phyloP scores from a whole-genome alignment of 2,888 invertebrate species.

The Apamea anceps region DNA sequence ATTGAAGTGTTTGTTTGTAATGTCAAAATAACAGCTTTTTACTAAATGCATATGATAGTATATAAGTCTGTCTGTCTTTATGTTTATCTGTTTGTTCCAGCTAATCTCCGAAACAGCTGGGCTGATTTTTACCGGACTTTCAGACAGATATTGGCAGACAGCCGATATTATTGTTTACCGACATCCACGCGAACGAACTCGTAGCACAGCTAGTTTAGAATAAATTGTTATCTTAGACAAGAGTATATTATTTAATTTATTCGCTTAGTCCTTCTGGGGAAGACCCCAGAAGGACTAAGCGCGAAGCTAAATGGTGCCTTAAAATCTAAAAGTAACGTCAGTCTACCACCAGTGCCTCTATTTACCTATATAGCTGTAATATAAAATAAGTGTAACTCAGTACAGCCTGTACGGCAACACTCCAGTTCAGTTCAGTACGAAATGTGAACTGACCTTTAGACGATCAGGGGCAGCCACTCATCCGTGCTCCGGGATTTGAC shows the following conservation, averaged over 20 bases:
- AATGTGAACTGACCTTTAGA: conserved; percentile 40
- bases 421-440: background rate
- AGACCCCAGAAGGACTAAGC: background rate
- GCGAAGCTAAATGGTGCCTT: background rate
- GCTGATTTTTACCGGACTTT: background rate
- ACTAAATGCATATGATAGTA: no score
- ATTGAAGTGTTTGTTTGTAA: no score
- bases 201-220: background rate
- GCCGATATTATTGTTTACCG: no score
- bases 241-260: no score
- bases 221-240: background rate
- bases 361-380: background rate
- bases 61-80: no score
- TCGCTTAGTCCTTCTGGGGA: no score
- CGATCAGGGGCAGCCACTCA: conserved; percentile 26
- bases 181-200: no score
- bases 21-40: no score
- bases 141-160: background rate
- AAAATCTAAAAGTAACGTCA: background rate
- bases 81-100: background rate
- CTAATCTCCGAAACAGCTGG: background rate
- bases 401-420: background rate
- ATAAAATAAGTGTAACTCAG: background rate
- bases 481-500: conserved; percentile 18
- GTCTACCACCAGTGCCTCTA: background rate